phyloP scores from a whole-genome alignment of 2,113 vertebrate genomes.

The Himantopus leucocephalus region DNA sequence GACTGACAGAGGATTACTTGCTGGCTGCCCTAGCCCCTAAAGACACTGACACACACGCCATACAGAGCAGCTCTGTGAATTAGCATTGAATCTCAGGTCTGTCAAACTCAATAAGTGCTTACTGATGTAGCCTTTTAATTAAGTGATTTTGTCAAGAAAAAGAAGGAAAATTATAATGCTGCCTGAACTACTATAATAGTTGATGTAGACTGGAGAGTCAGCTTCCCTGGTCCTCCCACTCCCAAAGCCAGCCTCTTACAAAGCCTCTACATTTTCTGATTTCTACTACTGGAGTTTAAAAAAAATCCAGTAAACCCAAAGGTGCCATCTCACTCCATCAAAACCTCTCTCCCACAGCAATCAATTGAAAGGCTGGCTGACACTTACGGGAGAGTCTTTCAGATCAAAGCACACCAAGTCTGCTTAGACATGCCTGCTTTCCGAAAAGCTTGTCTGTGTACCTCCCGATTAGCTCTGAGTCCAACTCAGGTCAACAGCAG shows the following conservation, averaged over 20 bases:
- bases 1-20: not conserved
- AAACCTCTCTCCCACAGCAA: not conserved
- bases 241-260: not conserved
- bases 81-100: not conserved
- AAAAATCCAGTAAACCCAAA: not conserved
- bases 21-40: not conserved
- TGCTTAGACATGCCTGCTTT: not conserved
- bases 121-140: not conserved
- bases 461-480: not conserved
- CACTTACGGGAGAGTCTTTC: not conserved
- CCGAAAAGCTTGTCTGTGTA: not conserved
- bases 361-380: not conserved
- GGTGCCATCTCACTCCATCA: not conserved
- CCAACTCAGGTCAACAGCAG: not conserved
- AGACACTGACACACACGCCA: not conserved
- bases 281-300: not conserved
- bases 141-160: slow-evolving; percentile 10
- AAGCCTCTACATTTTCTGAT: not conserved
- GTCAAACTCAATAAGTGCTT: slow-evolving; percentile 6
- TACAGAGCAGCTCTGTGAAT: not conserved
- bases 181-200: not conserved
- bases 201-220: not conserved
- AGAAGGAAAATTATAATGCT: not conserved
- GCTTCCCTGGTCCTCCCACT: not conserved
- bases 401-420: not conserved